These are phyloP conservation scores for Uria aalge DNA, from an alignment of 2,113 vertebrate species.

Conservation along the genomic window DNA sequence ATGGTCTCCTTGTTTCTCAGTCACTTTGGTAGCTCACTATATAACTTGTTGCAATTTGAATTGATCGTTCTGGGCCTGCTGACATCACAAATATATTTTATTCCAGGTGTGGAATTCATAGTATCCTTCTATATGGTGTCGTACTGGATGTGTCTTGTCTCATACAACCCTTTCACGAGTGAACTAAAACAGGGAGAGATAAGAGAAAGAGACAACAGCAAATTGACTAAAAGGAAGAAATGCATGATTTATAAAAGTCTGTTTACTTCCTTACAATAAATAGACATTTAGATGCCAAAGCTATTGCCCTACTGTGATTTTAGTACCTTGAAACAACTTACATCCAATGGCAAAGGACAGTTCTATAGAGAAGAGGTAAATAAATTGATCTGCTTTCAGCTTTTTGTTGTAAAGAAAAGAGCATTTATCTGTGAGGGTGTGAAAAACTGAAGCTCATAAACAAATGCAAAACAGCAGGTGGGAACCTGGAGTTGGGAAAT, in stretches of 20 bases:
- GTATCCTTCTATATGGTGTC: not conserved
- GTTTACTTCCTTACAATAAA: not conserved
- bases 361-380: not conserved
- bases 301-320: not conserved
- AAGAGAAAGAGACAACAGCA: not conserved
- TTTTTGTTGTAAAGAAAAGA: not conserved
- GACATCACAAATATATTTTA: not conserved
- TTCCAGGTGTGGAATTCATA: not conserved
- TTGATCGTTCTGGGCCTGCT: not conserved
- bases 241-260: not conserved
- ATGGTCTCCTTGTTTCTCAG: not conserved
- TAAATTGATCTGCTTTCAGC: not conserved
- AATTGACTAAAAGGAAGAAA: not conserved
- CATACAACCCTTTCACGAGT: not conserved
- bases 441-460: not conserved
- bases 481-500: not conserved
- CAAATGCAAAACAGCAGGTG: not conserved
- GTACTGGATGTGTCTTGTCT: not conserved
- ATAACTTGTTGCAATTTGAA: not conserved
- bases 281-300: not conserved
- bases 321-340: not conserved
- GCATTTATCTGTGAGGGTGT: not conserved
- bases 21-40: not conserved
- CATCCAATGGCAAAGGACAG: not conserved
- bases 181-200: not conserved